Evolutionary conservation across 2,113 vertebrate genomes (phyloP).

Genomic region (Pristiophorus japonicus): DNA sequence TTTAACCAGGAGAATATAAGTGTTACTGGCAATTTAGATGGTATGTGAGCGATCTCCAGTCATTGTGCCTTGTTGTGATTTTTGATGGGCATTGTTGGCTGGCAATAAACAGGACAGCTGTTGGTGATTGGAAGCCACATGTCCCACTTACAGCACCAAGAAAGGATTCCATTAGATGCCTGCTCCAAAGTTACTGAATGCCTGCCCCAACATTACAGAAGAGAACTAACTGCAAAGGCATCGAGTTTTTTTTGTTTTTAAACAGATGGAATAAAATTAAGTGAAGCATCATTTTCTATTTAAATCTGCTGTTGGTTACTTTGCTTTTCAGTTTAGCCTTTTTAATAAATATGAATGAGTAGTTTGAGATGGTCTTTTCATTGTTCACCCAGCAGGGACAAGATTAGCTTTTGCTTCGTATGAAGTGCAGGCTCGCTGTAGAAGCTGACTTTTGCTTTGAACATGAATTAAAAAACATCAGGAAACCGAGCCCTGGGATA

Average conservation of each 20-base stretch:
- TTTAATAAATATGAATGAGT: not conserved
- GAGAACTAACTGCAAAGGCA: not conserved
- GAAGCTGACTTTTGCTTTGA: not conserved
- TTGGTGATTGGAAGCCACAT: constrained; percentile 19
- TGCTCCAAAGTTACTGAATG: not conserved
- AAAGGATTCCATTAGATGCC: not conserved
- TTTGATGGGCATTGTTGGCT: not conserved
- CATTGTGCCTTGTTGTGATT: not conserved
- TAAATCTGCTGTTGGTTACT: not conserved
- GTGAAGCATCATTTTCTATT: not conserved
- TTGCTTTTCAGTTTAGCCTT: not conserved
- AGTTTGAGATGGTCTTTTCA: not conserved
- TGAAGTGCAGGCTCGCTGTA: not conserved
- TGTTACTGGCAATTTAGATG: not conserved
- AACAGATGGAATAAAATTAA: not conserved
- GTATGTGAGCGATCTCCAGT: not conserved
- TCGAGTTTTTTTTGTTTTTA: not conserved
- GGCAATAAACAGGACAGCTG: not conserved
- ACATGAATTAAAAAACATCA: not conserved
- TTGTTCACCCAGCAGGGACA: not conserved
- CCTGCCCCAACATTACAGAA: not conserved
- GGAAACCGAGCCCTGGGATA: not conserved
- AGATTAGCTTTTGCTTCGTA: not conserved
- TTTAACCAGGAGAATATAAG: too few relatives aligned
- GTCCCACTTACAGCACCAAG: not conserved